phyloP scores from a whole-genome alignment of 2,888 invertebrate species.

The Matsumyia berberina region DNA sequence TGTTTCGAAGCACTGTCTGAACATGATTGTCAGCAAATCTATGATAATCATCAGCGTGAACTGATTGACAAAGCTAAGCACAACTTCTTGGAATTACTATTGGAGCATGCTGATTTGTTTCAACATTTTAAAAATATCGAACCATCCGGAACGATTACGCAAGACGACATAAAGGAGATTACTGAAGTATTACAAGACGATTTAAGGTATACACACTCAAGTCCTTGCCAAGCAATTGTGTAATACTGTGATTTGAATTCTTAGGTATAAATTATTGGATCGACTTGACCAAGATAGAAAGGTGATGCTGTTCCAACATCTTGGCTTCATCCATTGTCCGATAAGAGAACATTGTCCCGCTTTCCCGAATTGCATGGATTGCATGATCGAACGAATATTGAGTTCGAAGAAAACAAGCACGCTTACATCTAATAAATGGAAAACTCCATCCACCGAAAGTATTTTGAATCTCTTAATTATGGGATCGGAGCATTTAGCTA shows the following conservation, averaged over 20 bases:
- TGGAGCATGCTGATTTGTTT: constrained; percentile 97
- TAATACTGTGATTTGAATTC: constrained; percentile 53
- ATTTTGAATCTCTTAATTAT: constrained; percentile 93
- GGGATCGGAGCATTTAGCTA: constrained; percentile 93
- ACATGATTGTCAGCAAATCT: constrained; percentile 95
- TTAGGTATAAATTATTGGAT: constrained; percentile 96
- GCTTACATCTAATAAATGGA: constrained; percentile 80
- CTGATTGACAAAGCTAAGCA: constrained; percentile 95
- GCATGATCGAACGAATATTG: constrained; percentile 89
- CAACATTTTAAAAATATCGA: constrained; percentile 96
- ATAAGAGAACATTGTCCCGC: constrained; percentile 97
- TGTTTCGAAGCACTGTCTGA: constrained; percentile 96
- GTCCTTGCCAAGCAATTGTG: constrained; percentile 1
- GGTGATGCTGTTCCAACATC: constrained; percentile 96
- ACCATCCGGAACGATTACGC: constrained; percentile 95
- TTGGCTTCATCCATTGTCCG: constrained; percentile 98
- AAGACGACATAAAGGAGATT: constrained; percentile 97
- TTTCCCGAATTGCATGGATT: constrained; percentile 92
- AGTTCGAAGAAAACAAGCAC: constrained; percentile 87
- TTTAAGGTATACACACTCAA: constrained; percentile 87
- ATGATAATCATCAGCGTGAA: constrained; percentile 96
- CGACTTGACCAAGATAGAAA: constrained; percentile 97
- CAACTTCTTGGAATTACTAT: constrained; percentile 95
- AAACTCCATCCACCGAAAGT: constrained; percentile 80
- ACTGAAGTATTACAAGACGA: constrained; percentile 96